Conservation (phyloP, 2,888 invertebrate genomes). For the Tanypteryx hageni region DNA sequence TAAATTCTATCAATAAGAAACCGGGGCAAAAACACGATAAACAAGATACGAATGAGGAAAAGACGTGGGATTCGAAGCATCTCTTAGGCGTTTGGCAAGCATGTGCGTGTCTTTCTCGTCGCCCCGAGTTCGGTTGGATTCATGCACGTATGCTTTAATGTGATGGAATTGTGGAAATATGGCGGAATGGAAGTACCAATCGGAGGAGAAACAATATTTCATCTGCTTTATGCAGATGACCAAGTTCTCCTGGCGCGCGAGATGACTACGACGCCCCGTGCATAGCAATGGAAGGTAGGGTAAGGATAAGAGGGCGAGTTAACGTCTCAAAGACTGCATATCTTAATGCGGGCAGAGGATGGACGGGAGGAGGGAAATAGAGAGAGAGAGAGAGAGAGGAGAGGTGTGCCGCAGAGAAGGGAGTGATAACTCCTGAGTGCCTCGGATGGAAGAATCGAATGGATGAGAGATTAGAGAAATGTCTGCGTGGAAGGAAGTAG, state of each 20-base stretch:
- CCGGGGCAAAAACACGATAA: too few relatives aligned
- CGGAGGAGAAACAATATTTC: constrained; percentile 30
- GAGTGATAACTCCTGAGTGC: neutral
- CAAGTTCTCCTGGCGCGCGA: neutral
- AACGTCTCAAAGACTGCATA: too few relatives aligned
- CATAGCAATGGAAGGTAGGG: neutral
- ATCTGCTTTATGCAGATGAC: neutral
- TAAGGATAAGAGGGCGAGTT: neutral
- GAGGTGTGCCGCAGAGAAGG: neutral
- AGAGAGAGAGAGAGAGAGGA: neutral
- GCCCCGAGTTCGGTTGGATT: neutral
- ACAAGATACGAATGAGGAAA: too few relatives aligned
- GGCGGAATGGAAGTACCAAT: neutral
- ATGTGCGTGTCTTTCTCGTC: neutral
- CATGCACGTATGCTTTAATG: neutral
- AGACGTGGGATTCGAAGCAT: too few relatives aligned
- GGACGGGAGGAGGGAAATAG: neutral
- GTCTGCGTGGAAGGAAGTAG: neutral
- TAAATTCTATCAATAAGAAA: too few relatives aligned
- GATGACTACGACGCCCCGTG: neutral
- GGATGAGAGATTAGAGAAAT: constrained; percentile 6
- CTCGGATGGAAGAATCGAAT: constrained; percentile 3
- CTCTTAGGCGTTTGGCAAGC: too few relatives aligned
- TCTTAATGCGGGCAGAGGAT: neutral
- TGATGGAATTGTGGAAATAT: neutral